A percentile compares a stretch with the other conserved stretches of the same genome.
phyloP scores from a whole-genome alignment of 2,888 invertebrate genomes.

The Melanophora roralis region DNA sequence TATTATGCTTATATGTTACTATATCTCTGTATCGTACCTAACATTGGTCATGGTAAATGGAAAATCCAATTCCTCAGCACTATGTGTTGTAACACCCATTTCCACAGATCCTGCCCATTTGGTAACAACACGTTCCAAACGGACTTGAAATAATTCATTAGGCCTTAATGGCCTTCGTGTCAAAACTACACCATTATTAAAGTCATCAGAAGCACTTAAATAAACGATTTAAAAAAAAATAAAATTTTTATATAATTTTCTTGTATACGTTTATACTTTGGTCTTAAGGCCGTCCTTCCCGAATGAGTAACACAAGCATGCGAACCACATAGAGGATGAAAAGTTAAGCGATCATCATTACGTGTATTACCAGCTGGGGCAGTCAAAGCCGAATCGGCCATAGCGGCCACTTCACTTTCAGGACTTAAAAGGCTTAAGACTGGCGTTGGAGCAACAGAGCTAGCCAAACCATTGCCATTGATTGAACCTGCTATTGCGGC shows the following conservation, averaged over 20 bases:
- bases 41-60: slow-evolving; percentile 97
- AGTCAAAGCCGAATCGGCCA: slow-evolving; percentile 67
- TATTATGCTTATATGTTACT: too few relatives aligned
- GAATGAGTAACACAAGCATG: slow-evolving; percentile 95
- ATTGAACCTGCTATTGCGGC: slow-evolving; percentile 44
- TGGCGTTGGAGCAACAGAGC: slow-evolving; percentile 68
- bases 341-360: slow-evolving; percentile 86
- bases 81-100: slow-evolving; percentile 94
- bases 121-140: slow-evolving; percentile 91
- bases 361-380: slow-evolving; percentile 67
- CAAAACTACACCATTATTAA: slow-evolving; percentile 95
- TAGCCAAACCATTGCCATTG: slow-evolving; percentile 58
- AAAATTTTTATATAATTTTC: not conserved
- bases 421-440: slow-evolving; percentile 75
- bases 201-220: slow-evolving; percentile 89
- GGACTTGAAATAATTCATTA: slow-evolving; percentile 95
- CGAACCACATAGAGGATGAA: slow-evolving; percentile 94
- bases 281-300: slow-evolving; percentile 93
- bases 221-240: slow-evolving; percentile 60
- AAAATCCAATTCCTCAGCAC: slow-evolving; percentile 90
- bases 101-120: slow-evolving; percentile 98
- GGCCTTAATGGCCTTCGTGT: slow-evolving; percentile 90
- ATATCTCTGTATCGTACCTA: slow-evolving; percentile 79
- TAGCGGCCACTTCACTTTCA: slow-evolving; percentile 70
- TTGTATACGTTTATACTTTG: slow-evolving; percentile 82